Evolutionary conservation across 2,797 vertebrate species (phyloP), one percentile per base, ranked within the genome.

Genomic region (Notamacropus eugenii): DNA sequence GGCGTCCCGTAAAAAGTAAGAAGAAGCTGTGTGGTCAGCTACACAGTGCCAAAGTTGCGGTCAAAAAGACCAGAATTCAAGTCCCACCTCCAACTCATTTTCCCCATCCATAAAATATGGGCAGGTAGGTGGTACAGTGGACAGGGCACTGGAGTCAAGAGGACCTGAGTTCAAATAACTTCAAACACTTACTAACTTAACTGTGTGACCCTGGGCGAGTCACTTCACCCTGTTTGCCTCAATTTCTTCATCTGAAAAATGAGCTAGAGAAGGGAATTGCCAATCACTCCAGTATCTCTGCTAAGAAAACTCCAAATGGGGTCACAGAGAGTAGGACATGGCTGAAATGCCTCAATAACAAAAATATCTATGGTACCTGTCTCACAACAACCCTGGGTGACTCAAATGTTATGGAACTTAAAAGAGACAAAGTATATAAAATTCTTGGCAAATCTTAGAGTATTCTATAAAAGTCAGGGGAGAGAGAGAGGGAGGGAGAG

Each of bases 1-100:
- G 93, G 92, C 97, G 98, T 97, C 92, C 91, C 90, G 74, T 97
- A 92, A 97, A 95, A 91, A 95, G 54, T 96, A 97, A 96, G 95
- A 19, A 90, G 91, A 96, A 96, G 95, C 97, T 74, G 93, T 87
- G 31, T 96, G 74, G 97, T 91, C 12, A 96, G 19, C 14, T 19
- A 19, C 13, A 67, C 34, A 82, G n/a, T 40, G 96, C 94, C 97
- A 16, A 1, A 98, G 97, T 96, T 54, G 97, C 97, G 97, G 16
- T 74, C n/a, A 74, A n/a, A 40, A 74, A 74, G n/a, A 74, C 67
- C 40, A 10, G 74, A 24, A 46, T 46, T 46, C n/a, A 82, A 82
- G n/a, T 24, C 2, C 6, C n/a, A 40, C 6, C 19, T 40, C 1
- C n/a, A 82, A 40, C 16, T 40, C 67, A 46, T 0, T 82, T 46